A percentile compares a stretch with the other conserved stretches of the same genome.
Evolutionary conservation across 2,113 vertebrate species (phyloP).

Genomic region (Neomonachus schauinslandi): DNA sequence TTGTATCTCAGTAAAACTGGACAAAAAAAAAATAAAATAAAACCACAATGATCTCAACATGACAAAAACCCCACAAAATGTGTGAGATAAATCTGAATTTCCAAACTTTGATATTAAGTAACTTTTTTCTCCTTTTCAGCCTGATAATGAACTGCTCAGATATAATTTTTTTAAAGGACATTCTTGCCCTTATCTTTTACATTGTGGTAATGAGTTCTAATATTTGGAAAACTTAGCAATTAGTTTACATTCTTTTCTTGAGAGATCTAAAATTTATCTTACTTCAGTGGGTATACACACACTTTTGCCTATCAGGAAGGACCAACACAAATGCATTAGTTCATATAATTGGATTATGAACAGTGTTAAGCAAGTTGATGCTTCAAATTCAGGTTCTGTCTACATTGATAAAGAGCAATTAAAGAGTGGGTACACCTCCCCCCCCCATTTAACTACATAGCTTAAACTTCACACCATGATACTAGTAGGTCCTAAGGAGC

Average conservation of each 20-base stretch:
- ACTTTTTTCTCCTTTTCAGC: background rate
- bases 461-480: background rate
- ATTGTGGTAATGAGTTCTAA: background rate
- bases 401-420: background rate
- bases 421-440: background rate
- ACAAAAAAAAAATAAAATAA: background rate
- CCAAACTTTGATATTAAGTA: background rate
- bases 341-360: background rate
- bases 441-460: background rate
- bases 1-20: background rate
- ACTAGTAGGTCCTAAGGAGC: background rate
- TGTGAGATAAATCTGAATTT: background rate
- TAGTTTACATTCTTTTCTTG: background rate
- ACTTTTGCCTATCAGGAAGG: background rate
- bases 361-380: background rate
- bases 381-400: background rate
- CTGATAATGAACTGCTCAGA: background rate
- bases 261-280: background rate
- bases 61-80: background rate
- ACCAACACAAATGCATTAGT: background rate
- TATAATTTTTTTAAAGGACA: background rate
- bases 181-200: background rate
- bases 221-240: conserved; percentile 40
- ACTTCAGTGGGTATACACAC: background rate
- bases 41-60: background rate